Evolutionary conservation across 2,113 vertebrate genomes (phyloP), one percentile per base, ranked within the genome.

Genomic region (Morone saxatilis): DNA sequence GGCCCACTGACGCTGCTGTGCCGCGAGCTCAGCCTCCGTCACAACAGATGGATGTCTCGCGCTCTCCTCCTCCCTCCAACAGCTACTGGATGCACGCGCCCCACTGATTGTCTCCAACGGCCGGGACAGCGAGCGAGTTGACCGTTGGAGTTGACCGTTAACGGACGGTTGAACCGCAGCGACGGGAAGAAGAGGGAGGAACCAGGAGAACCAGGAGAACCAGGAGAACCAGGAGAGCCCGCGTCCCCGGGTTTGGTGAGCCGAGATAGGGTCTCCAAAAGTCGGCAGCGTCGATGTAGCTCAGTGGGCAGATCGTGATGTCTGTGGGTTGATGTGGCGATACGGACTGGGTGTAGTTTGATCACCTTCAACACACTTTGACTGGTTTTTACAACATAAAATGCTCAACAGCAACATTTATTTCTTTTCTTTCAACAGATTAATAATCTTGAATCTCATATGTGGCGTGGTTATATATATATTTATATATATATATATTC

Each of bases 21-120:
- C 84, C 48, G 79, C 81, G 81, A 85, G 86, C 83, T 78, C 45
- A 25, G 25, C 25, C 45, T 47, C 71, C 38, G 66, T 76, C 65
- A 88, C 88, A 81, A 85, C 93, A 94, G 93, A 94, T 92, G 92
- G 90, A 85, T 20, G 51, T 22, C 86, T 84, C 81, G 74, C 74
- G 60, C 81, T 50, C 75, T 74, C 73, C 79, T 62, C 60, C 86
- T 68, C 71, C 70, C 85, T 31, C 71, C 3, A 68, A 61, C 85
- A 41, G 66, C 4, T 45, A 6, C 60, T 71, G 65, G 76, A 73
- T 66, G 54, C 90, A 65, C 81, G 87, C 77, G 83, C 76, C 61
- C 56, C 22, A 31, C 22, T 67, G 90, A 88, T 89, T 87, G 89
- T 93, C 76, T 86, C 65, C 62, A 51, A 43, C 79, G 67, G 69